These are phyloP conservation scores for Tridacna gigas DNA, from an alignment of 2,888 invertebrate genomes.

Conservation along the genomic window DNA sequence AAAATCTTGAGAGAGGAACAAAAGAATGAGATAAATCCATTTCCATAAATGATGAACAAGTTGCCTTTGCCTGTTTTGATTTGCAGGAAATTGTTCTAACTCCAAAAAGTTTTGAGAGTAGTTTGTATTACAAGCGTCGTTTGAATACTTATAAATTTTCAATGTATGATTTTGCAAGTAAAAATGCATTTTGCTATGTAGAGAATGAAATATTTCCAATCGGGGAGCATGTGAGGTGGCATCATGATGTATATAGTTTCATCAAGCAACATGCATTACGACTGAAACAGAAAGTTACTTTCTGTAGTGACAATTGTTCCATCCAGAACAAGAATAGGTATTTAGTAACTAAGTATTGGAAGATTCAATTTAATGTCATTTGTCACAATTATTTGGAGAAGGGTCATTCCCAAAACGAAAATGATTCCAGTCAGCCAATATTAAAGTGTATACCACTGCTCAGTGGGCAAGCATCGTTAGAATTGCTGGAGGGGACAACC, in stretches of 20 bases:
- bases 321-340: conserved; percentile 44
- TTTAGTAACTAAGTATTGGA: conserved; percentile 45
- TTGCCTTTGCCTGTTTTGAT: conserved; percentile 47
- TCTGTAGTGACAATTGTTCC: conserved; percentile 47
- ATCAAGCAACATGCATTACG: conserved; percentile 8
- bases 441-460: conserved; percentile 11
- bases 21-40: conserved; percentile 47
- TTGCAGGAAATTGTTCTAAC: conserved; percentile 44
- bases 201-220: conserved; percentile 44
- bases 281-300: conserved; percentile 35
- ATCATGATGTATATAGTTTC: conserved; percentile 42
- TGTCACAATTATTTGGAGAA: conserved; percentile 41
- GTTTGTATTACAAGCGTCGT: conserved; percentile 40
- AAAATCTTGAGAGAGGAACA: conserved; percentile 27
- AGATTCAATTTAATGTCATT: conserved; percentile 28
- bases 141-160: conserved; percentile 41
- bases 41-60: too few relatives aligned
- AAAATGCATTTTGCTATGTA: conserved; percentile 33
- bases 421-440: conserved; percentile 4
- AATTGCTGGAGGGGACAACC: not conserved
- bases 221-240: conserved; percentile 47
- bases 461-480: conserved; percentile 30
- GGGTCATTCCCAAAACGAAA: conserved; percentile 32
- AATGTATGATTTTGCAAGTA: conserved; percentile 37
- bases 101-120: conserved; percentile 43